Evolutionary conservation across 2,797 vertebrate genomes (phyloP).

Genomic region (Acanthurus leucopareius): DNA sequence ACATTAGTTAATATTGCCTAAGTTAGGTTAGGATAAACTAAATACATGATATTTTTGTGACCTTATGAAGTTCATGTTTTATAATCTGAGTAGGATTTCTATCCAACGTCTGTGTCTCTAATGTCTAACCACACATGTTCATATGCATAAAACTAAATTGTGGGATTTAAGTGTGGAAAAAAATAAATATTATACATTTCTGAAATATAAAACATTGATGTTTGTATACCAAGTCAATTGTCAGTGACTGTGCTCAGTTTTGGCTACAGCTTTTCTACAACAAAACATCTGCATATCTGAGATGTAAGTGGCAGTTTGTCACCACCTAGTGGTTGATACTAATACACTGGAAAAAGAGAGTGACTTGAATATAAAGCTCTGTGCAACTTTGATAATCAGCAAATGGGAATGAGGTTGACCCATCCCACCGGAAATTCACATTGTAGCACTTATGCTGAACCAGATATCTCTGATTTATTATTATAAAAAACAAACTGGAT

Average conservation of each 20-base stretch:
- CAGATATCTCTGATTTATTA: background rate
- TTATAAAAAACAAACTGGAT: background rate
- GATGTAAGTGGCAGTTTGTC: conserved; percentile 15
- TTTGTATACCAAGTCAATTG: no score
- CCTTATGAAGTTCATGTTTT: no score
- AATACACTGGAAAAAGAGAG: background rate
- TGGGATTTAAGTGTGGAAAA: no score
- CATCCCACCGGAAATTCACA: background rate
- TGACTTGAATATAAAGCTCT: background rate
- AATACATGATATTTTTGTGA: no score
- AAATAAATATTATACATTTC: no score
- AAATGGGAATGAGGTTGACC: background rate
- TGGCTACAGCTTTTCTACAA: background rate
- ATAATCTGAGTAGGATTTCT: no score
- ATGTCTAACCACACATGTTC: no score
- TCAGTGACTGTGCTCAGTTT: no score
- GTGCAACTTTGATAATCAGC: background rate
- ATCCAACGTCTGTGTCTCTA: no score
- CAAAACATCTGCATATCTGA: background rate
- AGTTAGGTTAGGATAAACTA: no score
- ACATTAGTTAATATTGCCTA: background rate
- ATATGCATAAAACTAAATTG: no score
- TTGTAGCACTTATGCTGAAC: background rate
- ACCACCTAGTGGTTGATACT: conserved; percentile 18
- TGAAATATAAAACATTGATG: no score